These are phyloP conservation scores for Polymixis lichenea DNA, from an alignment of 2,888 invertebrate genomes.

Conservation along the genomic window DNA sequence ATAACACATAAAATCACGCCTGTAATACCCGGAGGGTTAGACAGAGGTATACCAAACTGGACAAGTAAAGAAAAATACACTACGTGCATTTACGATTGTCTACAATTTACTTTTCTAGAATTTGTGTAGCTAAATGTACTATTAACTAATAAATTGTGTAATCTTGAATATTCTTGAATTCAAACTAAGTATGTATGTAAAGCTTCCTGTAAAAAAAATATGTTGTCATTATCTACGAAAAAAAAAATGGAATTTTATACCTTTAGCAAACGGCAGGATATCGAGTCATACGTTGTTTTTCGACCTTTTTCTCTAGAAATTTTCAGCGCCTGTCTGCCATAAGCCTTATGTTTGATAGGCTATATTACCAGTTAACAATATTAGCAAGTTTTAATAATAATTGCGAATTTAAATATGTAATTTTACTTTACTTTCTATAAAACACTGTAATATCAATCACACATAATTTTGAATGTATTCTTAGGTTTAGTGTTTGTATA, in stretches of 20 bases:
- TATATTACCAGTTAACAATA: constrained; percentile 14
- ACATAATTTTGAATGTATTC: constrained; percentile 45
- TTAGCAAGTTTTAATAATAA: background rate
- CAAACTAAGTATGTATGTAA: constrained; percentile 11
- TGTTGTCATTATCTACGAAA: background rate
- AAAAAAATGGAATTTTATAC: background rate
- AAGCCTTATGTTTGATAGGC: background rate
- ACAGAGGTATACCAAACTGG: background rate
- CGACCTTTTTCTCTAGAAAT: background rate
- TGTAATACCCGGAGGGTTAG: background rate
- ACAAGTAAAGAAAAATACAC: background rate
- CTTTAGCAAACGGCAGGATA: constrained; percentile 12
- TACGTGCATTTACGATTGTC: background rate
- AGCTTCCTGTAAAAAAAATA: constrained; percentile 7
- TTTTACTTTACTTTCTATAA: constrained; percentile 23
- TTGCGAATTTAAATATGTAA: background rate
- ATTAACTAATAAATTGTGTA: constrained; percentile 23
- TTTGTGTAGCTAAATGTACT: constrained; percentile 34
- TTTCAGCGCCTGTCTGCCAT: background rate
- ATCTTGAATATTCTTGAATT: background rate
- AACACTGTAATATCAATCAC: constrained; percentile 51
- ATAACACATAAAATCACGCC: background rate
- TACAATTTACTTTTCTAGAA: background rate
- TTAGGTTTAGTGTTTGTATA: constrained; percentile 41
- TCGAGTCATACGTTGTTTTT: background rate